phyloP scores from a whole-genome alignment of 2,888 invertebrate genomes.

The Herminia tarsipennalis region DNA sequence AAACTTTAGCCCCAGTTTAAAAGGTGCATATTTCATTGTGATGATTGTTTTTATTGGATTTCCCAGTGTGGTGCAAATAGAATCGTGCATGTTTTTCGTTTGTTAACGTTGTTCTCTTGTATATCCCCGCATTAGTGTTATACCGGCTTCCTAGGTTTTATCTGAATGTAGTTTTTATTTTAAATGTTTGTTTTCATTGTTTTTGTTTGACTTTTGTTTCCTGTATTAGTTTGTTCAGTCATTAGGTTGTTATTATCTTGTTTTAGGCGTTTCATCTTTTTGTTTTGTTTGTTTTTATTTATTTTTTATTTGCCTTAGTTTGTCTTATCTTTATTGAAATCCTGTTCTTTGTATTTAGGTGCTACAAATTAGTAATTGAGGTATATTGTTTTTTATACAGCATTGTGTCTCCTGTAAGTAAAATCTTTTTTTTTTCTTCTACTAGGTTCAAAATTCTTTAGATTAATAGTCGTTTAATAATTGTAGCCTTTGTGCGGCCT shows the following conservation, averaged over 20 bases:
- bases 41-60: slow-evolving; percentile 47
- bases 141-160: slow-evolving; percentile 41
- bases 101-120: slow-evolving; percentile 45
- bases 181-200: slow-evolving; percentile 30
- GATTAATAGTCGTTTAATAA: too few relatives aligned
- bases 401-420: too few relatives aligned
- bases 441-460: too few relatives aligned
- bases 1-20: slow-evolving; percentile 17
- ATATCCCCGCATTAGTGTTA: slow-evolving; percentile 43
- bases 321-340: neutral
- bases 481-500: too few relatives aligned
- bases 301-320: neutral
- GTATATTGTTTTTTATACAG: too few relatives aligned
- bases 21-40: slow-evolving; percentile 24
- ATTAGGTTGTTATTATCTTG: slow-evolving; percentile 3
- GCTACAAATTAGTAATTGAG: too few relatives aligned
- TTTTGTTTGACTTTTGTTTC: slow-evolving; percentile 9
- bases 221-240: slow-evolving; percentile 6
- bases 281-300: slow-evolving; percentile 1
- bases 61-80: slow-evolving; percentile 43
- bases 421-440: too few relatives aligned
- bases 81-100: slow-evolving; percentile 47
- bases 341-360: neutral
- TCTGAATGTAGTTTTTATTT: slow-evolving; percentile 48
- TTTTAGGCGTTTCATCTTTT: neutral